Evolutionary conservation across 2,113 vertebrate species (phyloP), one percentile per base, ranked within the genome.

Genomic region (Jacana jacana): DNA sequence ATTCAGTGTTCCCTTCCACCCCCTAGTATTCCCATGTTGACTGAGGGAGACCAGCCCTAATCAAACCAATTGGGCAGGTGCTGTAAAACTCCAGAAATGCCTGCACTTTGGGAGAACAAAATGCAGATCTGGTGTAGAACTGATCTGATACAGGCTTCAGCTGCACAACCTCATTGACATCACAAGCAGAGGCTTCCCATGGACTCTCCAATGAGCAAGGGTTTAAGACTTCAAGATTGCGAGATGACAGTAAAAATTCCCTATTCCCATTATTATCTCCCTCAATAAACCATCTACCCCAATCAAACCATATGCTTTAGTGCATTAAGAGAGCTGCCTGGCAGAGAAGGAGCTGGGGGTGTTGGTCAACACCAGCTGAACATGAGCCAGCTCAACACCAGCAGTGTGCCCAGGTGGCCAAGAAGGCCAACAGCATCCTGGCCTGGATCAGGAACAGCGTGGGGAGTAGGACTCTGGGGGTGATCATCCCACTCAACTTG

Each of bases 151-250:
- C 4, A 57, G 57, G 66, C 44, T 85, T 46, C 55, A 83, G 55
- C 33, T 57, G 40, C 3, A 3, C 76, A 75, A 20, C 55, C 40
- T 72, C 11, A 31, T 6, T 42, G 23, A 48, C 10, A 3, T 3
- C 66, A 49, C 18, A 66, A 24, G 73, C 1, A 48, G 0, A 28
- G 23, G 42, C 16, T 54, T 81, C 14, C 20, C 0, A 7, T 4
- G 27, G 7, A 65, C 17, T 24, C 16, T 60, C 46, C 55, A 37
- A 17, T 0, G 0, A 85, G 31, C 28, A 81, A 35, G 17, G 17
- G 8, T 49, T 51, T 39, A 51, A 61, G 60, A 39, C 48, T 39
- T 31, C 1, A 4, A 37, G 30, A 52, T 2, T 33, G 46, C 8
- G 57, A 81, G 64, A 24, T 25, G 42, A 64, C 33, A 77, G 18